Conservation (phyloP, 1,140 invertebrate genomes). For the Aphaenogaster rudis region DNA sequence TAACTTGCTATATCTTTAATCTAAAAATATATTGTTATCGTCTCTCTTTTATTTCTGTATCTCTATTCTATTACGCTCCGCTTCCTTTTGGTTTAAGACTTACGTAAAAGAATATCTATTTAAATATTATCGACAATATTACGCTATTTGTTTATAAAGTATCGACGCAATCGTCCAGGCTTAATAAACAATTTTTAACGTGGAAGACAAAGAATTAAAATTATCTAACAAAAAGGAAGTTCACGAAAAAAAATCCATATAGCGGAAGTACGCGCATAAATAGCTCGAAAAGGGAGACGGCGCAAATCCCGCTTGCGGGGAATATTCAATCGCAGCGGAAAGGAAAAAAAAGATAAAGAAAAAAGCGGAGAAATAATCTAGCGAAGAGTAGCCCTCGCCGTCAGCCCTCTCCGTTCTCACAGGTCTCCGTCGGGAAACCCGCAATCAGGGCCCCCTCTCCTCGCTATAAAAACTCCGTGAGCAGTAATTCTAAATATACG, state of each 20-base stretch:
- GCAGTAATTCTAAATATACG: slow-evolving; percentile 50
- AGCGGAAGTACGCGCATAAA: slow-evolving; percentile 36
- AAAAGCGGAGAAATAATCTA: neutral
- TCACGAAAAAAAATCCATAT: slow-evolving; percentile 20
- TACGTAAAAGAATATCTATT: neutral
- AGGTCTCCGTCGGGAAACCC: neutral
- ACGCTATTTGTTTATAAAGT: neutral
- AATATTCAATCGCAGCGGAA: slow-evolving; percentile 29
- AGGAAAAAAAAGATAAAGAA: neutral
- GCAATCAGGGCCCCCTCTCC: slow-evolving; percentile 46
- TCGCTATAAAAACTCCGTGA: neutral
- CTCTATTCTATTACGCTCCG: neutral
- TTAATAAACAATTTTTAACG: neutral
- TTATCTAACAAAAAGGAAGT: neutral
- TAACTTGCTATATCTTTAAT: neutral
- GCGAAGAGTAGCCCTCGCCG: neutral
- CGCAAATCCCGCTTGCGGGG: slow-evolving; percentile 2
- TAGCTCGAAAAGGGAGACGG: slow-evolving; percentile 2
- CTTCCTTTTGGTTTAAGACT: neutral
- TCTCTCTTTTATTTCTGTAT: neutral
- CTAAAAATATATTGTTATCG: neutral
- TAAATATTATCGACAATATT: neutral
- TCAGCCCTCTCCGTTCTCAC: slow-evolving; percentile 64
- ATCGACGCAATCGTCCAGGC: neutral
- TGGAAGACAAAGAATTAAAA: neutral